Conservation (phyloP, 2,797 vertebrate species). For the Spondyliosoma cantharus region DNA sequence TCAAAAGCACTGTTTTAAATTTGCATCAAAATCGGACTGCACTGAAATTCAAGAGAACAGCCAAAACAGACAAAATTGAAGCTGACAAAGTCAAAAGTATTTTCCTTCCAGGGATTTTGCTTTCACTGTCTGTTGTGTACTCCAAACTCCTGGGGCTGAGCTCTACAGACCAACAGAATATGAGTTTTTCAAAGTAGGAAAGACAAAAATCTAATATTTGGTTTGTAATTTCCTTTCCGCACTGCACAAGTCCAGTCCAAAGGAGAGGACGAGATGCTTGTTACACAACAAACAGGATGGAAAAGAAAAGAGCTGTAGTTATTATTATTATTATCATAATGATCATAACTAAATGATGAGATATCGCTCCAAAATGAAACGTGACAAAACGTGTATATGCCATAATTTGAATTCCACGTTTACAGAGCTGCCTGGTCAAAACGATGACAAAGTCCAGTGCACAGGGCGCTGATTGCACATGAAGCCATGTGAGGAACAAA, state of each 20-base stretch:
- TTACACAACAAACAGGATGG: background rate
- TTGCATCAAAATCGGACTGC: slow-evolving; percentile 5
- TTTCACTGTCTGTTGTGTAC: slow-evolving; percentile 7
- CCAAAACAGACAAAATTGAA: background rate
- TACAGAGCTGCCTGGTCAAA: slow-evolving; percentile 14
- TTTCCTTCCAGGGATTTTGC: slow-evolving; percentile 3
- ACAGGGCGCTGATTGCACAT: slow-evolving; percentile 30
- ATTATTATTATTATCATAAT: background rate
- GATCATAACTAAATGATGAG: background rate
- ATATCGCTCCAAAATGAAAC: background rate
- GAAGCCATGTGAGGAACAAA: slow-evolving; percentile 43
- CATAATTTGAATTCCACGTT: background rate
- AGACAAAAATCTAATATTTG: slow-evolving; percentile 9
- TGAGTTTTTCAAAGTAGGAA: slow-evolving; percentile 15
- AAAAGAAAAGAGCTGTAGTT: background rate
- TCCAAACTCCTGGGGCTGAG: slow-evolving; percentile 2
- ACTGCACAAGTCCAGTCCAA: background rate
- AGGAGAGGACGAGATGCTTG: background rate
- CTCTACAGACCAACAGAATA: slow-evolving; percentile 17
- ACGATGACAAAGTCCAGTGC: slow-evolving; percentile 2
- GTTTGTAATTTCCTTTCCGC: slow-evolving; percentile 12
- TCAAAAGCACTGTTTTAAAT: slow-evolving; percentile 4
- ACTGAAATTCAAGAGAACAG: slow-evolving; percentile 1
- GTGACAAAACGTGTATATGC: too few relatives aligned
- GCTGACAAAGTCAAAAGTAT: slow-evolving; percentile 6